Evolutionary conservation across 2,113 vertebrate species (phyloP), one percentile per base, ranked within the genome.

Genomic region (Antigone vipio): DNA sequence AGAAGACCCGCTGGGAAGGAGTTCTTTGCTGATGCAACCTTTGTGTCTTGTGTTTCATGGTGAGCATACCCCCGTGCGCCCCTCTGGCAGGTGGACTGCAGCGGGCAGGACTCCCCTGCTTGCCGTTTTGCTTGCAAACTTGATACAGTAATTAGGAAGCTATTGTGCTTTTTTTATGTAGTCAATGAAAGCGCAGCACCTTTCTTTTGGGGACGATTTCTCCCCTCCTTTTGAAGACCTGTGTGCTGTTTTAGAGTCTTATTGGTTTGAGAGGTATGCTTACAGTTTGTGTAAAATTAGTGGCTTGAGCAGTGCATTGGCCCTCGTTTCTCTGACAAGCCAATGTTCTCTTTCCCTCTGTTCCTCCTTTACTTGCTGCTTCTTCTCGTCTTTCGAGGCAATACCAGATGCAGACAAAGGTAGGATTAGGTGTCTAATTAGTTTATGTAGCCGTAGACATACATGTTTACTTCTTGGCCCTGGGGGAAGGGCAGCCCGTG

Each of bases 361-460:
- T 52, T 62, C 72, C 52, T 89, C n/a, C 56, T 10, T 20, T 67
- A 14, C 62, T 73, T 60, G 60, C 58, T 74, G 62, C 35, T 67
- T 67, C 72, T 89, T 88, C 85, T 96, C 52, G 0, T 83, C 87
- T 94, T 92, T 76, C 88, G 72, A 16, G 1, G 80, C 90, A 85
- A 23, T 73, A 38, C 62, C 78, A 90, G 91, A 71, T 82, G 93
- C 76, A 97, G 93, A 74, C 91, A 83, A 96, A 93, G 56, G 78
- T 91, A 77, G 84, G 96, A 94, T 97, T 97, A 96, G 77, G 53
- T 97, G 74, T 95, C 95, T 96, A 96, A 97, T 96, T 92, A 95
- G 92, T 96, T 96, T 93, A 96, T 23, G 35, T 74, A 80, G 91
- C 80, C 58, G 90, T 86, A 93, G 87, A 91, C 83, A 63, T 50